Evolutionary conservation across 2,113 vertebrate species (phyloP).

Genomic region (Pyrgilauda ruficollis): DNA sequence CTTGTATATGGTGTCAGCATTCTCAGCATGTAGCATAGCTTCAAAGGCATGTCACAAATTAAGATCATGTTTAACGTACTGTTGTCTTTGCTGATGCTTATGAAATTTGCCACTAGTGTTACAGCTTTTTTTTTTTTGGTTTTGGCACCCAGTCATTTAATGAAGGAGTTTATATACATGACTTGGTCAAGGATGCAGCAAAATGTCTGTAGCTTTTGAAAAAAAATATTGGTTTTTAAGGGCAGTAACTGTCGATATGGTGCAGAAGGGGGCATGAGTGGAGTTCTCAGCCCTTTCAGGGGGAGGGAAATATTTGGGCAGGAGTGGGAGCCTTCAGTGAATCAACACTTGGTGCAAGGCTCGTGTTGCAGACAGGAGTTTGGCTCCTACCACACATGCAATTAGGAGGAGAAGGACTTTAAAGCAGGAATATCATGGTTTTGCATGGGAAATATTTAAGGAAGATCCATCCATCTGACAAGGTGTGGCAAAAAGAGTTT

Average conservation of each 20-base stretch:
- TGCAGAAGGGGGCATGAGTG: background rate
- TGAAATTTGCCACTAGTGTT: constrained; percentile 5
- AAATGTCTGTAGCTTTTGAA: background rate
- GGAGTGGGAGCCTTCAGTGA: background rate
- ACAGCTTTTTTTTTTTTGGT: background rate
- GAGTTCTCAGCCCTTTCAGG: background rate
- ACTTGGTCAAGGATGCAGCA: background rate
- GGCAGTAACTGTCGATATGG: background rate
- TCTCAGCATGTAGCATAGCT: background rate
- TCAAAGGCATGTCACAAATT: constrained; percentile 32
- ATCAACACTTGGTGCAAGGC: background rate
- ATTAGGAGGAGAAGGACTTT: background rate
- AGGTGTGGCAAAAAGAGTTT: background rate
- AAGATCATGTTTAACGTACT: background rate
- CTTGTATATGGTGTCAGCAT: constrained; percentile 13
- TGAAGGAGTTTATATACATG: background rate
- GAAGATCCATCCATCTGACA: background rate
- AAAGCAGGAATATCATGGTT: background rate
- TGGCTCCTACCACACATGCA: background rate
- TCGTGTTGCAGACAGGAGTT: background rate
- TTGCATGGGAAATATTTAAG: too few relatives aligned
- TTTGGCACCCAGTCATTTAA: background rate
- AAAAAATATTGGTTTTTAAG: background rate
- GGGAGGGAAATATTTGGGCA: background rate
- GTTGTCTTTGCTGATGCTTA: constrained; percentile 40